Conservation (phyloP, 2,888 invertebrate genomes). For the Dryobota labecula region DNA sequence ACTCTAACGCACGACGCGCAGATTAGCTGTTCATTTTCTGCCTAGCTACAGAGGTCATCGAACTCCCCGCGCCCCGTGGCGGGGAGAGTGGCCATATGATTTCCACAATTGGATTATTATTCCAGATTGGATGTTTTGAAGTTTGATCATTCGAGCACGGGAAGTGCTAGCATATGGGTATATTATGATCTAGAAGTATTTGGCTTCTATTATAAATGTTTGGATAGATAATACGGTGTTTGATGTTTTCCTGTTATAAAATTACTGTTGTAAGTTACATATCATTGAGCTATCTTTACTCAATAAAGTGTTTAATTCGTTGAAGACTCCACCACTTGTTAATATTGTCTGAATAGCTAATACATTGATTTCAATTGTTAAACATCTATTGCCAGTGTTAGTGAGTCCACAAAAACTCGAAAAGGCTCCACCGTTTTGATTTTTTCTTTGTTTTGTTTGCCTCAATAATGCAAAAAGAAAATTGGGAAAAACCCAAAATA, state of each 20-base stretch:
- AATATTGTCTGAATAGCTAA: neutral
- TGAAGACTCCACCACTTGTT: neutral
- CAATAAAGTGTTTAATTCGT: neutral
- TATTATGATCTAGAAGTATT: neutral
- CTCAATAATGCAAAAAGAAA: no score
- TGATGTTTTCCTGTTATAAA: slow-evolving; percentile 21
- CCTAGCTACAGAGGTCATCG: no score
- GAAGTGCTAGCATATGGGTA: neutral
- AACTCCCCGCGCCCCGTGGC: no score
- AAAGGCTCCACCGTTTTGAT: no score
- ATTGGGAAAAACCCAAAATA: no score
- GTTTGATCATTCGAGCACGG: neutral
- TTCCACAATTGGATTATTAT: neutral
- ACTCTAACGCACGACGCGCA: no score
- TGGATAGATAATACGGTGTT: slow-evolving; percentile 4
- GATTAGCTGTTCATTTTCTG: no score
- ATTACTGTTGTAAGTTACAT: slow-evolving; percentile 9
- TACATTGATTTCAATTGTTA: slow-evolving; percentile 2
- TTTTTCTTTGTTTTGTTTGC: no score
- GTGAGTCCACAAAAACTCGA: no score
- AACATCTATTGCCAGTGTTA: no score
- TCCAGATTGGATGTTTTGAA: neutral
- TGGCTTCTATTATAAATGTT: neutral
- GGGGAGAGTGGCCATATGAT: no score
- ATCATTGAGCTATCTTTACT: neutral